Base-by-base conservation (phyloP, 2,113 vertebrate species). In the Harpagus bidentatus region DNA sequence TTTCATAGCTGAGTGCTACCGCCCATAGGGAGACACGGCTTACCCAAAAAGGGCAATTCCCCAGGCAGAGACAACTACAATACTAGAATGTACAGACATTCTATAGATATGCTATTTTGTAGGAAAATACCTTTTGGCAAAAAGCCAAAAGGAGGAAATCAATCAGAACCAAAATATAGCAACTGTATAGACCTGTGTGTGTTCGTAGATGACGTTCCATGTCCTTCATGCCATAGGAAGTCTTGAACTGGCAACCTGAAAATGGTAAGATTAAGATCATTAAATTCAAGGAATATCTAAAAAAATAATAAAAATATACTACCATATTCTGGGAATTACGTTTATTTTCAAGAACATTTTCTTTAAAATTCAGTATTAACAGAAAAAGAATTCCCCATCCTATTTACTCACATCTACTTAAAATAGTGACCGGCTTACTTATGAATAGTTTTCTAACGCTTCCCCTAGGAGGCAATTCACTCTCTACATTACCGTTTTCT, bases 201-300 rank as follows among this genome's bases (percentile, higher is more conserved):
- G 99, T 99, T 96, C 99, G 99, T 71, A 99, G 98, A 55, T 99
- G 99, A 1, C 99, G 98, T 61, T 99, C 99, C 99, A 99, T 99
- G 93, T 99, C 99, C 98, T 99, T 99, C 98, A 99, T 99, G 26
- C 99, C 99, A 43, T 99, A 99, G 66, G 99, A 99, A 3, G 99
- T 99, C 98, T 99, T 99, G 97, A 99, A 99, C 43, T 99, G 99
- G 97, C 99, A 99, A 93, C 99, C 99, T 99, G 93, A 25, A 86
- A 94, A 61, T 16, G 32, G 21, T 4, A 55, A 65, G 42, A 36
- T 58, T 47, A 69, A 67, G 8, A 55, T 8, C 3, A 47, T 32
- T 59, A 77, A 72, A 86, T 40, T 56, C 34, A 82, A 50, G 40
- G 20, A 72, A 81, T 85, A 91, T 3, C 10, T 56, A 79, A 38